Conservation (phyloP, 2,797 vertebrate species). For the Myotis planiceps region DNA sequence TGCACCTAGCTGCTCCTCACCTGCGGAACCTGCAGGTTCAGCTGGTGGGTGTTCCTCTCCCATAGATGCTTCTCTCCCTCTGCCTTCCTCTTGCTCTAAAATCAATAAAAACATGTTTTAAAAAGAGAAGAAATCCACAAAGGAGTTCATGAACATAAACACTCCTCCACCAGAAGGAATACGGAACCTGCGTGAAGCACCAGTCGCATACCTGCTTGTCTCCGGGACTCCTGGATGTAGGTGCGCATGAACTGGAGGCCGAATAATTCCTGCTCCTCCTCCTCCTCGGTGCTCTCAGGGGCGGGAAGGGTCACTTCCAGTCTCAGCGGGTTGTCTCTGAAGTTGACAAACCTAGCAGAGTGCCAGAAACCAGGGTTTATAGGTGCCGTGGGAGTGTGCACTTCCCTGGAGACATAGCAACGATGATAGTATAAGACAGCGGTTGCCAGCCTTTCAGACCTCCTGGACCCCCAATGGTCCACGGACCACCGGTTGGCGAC, state of each 20-base stretch:
- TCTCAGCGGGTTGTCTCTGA: slow-evolving; percentile 95
- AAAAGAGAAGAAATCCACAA: neutral
- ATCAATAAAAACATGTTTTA: neutral
- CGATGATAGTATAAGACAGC: neutral
- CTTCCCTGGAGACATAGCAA: slow-evolving; percentile 26
- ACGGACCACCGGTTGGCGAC: too few species aligned
- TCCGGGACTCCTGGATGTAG: slow-evolving; percentile 92
- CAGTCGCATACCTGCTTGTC: slow-evolving; percentile 79
- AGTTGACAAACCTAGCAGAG: slow-evolving; percentile 95
- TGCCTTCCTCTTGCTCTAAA: neutral
- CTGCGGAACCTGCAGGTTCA: neutral
- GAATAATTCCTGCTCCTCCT: slow-evolving; percentile 93
- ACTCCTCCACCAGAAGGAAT: neutral
- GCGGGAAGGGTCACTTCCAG: slow-evolving; percentile 89
- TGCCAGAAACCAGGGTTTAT: slow-evolving; percentile 68
- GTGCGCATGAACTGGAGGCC: slow-evolving; percentile 95
- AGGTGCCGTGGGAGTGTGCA: neutral
- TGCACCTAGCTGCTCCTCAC: neutral
- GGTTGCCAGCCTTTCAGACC: too few species aligned
- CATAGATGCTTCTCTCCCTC: neutral
- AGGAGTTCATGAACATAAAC: neutral
- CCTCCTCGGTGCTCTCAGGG: slow-evolving; percentile 76
- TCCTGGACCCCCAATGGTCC: too few species aligned
- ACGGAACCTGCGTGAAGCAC: neutral
- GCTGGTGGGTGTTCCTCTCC: neutral